Evolutionary conservation across 2,888 invertebrate species (phyloP), one percentile per base, ranked within the genome.

Genomic region (Ophraella communa): DNA sequence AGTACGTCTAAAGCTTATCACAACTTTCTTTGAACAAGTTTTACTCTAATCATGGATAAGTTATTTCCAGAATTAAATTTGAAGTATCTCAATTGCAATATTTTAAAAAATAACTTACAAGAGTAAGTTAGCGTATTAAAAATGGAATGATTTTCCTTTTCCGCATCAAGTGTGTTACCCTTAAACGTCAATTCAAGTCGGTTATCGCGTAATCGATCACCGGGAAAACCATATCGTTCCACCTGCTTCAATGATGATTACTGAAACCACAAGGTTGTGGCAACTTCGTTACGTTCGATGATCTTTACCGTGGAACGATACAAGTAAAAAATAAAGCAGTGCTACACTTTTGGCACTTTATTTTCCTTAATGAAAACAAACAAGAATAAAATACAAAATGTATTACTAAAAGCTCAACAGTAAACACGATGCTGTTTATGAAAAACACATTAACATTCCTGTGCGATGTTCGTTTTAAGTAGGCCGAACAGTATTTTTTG

Each of bases 191-290:
- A 18, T 20, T 18, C 10, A 45, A 45, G 11, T 23, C 14, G 21
- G 47, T 23, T 47, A 23, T 47, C 47, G 21, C 17, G 47, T 47
- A 47, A 47, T 47, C 47, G 47, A 47, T 47, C 23, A 23, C 21
- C 47, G 21, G 47, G 3, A 23, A 47, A 47, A 47, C 47, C 21
- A 23, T 47, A 47, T 47, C 20, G 14, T 47, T 23, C 47, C 39
- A 23, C 47, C 47, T 23, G n/a, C 47, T 47, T 47, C 23, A 23
- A 23, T 23, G n/a, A 47, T 47, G 47, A 21, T 21, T 47, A 39
- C 39, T 39, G 39, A 39, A 17, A 39, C 39, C 39, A 39, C 39
- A 39, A n/a, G 2, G 2, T 39, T 39, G 39, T 14, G 39, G 39
- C 7, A 14, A 39, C 17, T 39, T 39, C 39, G 39, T 39, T 39